A percentile compares a stretch with the other conserved stretches of the same genome.
Conservation (phyloP, 2,113 vertebrate genomes). For the Anseranas semipalmata region DNA sequence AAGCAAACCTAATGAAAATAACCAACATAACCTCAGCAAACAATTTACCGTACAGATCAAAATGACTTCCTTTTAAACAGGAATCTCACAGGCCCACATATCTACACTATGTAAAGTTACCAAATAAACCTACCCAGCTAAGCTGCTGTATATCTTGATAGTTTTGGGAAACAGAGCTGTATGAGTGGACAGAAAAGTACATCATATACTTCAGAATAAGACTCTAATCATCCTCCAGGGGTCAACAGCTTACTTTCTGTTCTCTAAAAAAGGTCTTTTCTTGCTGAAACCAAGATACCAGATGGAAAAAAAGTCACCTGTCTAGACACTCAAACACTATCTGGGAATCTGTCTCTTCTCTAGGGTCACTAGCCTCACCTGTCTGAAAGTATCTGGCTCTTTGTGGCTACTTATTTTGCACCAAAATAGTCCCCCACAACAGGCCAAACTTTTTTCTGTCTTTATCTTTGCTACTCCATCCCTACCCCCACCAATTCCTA, state of each 20-base stretch:
- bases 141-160: not conserved
- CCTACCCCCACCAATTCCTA: not conserved
- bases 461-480: not conserved
- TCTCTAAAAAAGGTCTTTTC: not conserved
- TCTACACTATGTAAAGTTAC: not conserved
- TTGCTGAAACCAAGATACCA: not conserved
- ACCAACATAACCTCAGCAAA: not conserved
- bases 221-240: not conserved
- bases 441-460: not conserved
- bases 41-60: not conserved
- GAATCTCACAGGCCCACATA: not conserved
- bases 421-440: not conserved
- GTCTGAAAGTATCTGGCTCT: not conserved
- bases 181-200: not conserved
- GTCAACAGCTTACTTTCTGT: not conserved
- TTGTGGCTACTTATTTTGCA: fast-evolving
- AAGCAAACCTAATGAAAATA: not conserved
- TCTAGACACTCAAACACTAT: not conserved
- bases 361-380: not conserved
- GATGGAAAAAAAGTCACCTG: not conserved
- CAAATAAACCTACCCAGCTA: not conserved
- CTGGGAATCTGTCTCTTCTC: not conserved
- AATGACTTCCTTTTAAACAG: not conserved
- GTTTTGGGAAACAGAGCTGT: not conserved
- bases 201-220: not conserved